Evolutionary conservation across 2,888 invertebrate species (phyloP).

Genomic region (Megaustenia siamemsis): DNA sequence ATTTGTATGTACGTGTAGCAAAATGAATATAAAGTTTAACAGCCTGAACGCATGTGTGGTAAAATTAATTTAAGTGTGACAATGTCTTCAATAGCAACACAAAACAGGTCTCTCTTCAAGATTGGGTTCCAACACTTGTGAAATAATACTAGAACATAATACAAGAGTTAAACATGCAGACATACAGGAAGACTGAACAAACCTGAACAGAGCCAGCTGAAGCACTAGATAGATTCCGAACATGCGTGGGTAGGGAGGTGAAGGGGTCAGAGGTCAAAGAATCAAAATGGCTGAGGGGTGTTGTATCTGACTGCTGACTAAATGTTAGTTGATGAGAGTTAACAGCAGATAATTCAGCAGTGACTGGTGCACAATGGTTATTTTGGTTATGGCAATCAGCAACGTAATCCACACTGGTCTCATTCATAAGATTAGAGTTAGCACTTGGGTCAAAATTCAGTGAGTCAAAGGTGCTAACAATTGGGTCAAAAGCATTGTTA

Average conservation of each 20-base stretch:
- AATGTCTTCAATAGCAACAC: too few species aligned
- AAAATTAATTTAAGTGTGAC: too few species aligned
- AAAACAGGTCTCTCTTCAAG: too few species aligned
- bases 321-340: slow-evolving; percentile 27
- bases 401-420: neutral
- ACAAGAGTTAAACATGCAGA: neutral
- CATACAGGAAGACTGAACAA: neutral
- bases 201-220: slow-evolving; percentile 52
- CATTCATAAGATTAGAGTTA: slow-evolving; percentile 3
- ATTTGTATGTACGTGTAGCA: too few species aligned
- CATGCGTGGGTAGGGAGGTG: neutral
- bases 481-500: slow-evolving; percentile 7
- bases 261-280: slow-evolving; percentile 12
- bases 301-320: neutral
- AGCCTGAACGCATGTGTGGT: too few species aligned
- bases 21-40: too few species aligned
- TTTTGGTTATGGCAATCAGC: neutral
- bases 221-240: slow-evolving; percentile 30
- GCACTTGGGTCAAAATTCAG: slow-evolving; percentile 18
- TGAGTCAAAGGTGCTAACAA: slow-evolving; percentile 25
- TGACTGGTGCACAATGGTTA: neutral
- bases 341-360: slow-evolving; percentile 1
- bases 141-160: too few species aligned
- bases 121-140: too few species aligned
- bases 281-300: neutral